A percentile compares a stretch with the other conserved stretches of the same genome.
These are phyloP conservation scores for Rotaria sp. DNA, from an alignment of 2,888 invertebrate species.

Conservation along the genomic window DNA sequence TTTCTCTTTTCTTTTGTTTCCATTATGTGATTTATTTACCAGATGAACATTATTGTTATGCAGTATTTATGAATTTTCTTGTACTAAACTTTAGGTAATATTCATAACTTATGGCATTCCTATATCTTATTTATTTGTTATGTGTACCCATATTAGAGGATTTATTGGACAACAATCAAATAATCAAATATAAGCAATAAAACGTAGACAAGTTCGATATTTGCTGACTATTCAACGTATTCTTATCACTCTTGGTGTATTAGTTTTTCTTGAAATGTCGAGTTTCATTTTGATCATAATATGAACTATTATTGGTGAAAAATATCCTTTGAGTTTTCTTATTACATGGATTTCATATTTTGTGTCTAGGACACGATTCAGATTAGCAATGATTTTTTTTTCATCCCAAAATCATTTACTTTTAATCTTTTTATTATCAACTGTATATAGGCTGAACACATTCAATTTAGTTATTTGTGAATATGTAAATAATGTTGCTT, in stretches of 20 bases:
- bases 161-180: neutral
- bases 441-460: too few relatives aligned
- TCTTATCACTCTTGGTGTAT: neutral
- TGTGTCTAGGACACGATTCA: neutral
- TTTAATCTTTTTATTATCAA: too few relatives aligned
- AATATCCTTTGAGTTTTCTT: neutral
- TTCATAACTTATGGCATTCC: neutral
- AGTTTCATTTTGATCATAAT: neutral
- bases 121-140: neutral
- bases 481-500: too few relatives aligned
- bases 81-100: neutral
- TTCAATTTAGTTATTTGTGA: too few relatives aligned
- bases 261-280: neutral
- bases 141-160: neutral
- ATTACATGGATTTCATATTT: neutral
- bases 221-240: neutral
- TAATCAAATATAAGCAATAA: neutral
- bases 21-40: neutral
- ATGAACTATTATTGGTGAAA: neutral
- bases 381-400: neutral
- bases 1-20: neutral
- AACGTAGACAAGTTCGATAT: neutral
- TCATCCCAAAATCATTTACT: too few relatives aligned
- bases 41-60: neutral
- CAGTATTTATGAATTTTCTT: neutral